These are phyloP conservation scores for Chelidonichthys spinosus DNA, from an alignment of 2,797 vertebrate species.

Conservation along the genomic window DNA sequence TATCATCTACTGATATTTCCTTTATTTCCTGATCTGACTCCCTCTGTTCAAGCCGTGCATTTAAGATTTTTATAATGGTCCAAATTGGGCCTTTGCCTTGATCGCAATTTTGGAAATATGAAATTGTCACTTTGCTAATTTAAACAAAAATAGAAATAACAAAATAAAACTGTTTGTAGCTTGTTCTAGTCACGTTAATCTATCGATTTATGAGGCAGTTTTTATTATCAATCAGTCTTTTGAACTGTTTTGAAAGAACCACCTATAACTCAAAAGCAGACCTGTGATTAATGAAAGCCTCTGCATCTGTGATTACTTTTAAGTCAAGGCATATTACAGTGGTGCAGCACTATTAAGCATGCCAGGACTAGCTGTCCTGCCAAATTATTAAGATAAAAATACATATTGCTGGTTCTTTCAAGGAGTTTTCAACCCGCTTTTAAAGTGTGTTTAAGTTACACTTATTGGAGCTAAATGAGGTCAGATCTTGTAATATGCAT, in stretches of 20 bases:
- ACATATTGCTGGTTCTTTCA: conserved; percentile 6
- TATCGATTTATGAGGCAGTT: background rate
- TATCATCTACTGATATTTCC: background rate
- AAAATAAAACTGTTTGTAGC: background rate
- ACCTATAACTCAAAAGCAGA: conserved; percentile 1
- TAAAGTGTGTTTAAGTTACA: conserved; percentile 15
- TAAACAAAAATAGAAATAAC: background rate
- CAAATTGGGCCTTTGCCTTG: background rate
- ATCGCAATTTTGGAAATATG: background rate
- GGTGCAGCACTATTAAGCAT: conserved; percentile 20
- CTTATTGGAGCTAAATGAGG: conserved; percentile 41
- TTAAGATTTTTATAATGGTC: background rate
- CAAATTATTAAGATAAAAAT: conserved; percentile 20
- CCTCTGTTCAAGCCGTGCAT: background rate
- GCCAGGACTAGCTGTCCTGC: conserved; percentile 18
- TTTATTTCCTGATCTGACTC: conserved; percentile 8
- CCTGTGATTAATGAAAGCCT: conserved; percentile 19
- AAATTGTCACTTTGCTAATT: conserved; percentile 7
- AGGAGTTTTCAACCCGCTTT: conserved; percentile 7
- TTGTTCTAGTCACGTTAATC: background rate
- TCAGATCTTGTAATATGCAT: conserved; percentile 25
- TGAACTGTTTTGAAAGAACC: conserved; percentile 1
- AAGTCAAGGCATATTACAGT: conserved; percentile 6
- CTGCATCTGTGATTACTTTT: conserved; percentile 6
- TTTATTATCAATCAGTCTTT: conserved; percentile 2